A percentile compares a stretch with the other conserved stretches of the same genome.
phyloP scores from a whole-genome alignment of 1,140 invertebrate species.

The Tetranychus cinnabarinus region DNA sequence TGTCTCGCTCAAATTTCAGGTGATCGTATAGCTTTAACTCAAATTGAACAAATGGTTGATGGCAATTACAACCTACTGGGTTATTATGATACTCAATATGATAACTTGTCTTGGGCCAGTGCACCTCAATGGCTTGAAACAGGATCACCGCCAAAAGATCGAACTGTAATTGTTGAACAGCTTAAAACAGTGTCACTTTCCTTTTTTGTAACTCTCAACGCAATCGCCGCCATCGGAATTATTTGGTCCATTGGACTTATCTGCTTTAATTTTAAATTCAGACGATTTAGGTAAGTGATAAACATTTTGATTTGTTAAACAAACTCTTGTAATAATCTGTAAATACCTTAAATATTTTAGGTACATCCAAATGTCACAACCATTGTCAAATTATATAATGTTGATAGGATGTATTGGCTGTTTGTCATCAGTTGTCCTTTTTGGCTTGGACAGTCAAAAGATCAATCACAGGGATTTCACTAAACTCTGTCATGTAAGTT shows the following conservation, averaged over 20 bases:
- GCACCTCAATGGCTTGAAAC: constrained; percentile 51
- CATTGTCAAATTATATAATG: constrained; percentile 89
- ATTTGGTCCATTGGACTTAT: constrained; percentile 53
- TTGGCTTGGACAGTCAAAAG: constrained; percentile 37
- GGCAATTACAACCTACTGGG: constrained; percentile 85
- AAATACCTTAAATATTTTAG: constrained; percentile 26
- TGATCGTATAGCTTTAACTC: constrained; percentile 91
- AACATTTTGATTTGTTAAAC: not conserved
- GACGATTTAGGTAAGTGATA: constrained; percentile 48
- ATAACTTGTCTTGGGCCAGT: constrained; percentile 80
- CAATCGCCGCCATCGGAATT: constrained; percentile 60
- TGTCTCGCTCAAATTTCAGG: constrained; percentile 34
- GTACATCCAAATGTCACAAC: constrained; percentile 85
- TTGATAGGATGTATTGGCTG: constrained; percentile 79
- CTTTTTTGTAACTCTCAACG: constrained; percentile 71
- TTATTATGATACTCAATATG: constrained; percentile 79
- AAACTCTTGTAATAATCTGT: too few relatives aligned
- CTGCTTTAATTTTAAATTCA: constrained; percentile 68
- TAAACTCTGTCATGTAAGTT: constrained; percentile 46
- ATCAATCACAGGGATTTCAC: constrained; percentile 39
- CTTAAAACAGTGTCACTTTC: constrained; percentile 60
- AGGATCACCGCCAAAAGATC: constrained; percentile 65
- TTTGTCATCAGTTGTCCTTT: constrained; percentile 61
- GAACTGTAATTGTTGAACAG: constrained; percentile 60
- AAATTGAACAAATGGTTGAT: constrained; percentile 87